Percentiles rank a stretch among this genome's conserved stretches.
These are phyloP conservation scores for Ianthella basta DNA, from an alignment of 37 sponge, comb jelly and placozoan genomes.

Conservation along the genomic window DNA sequence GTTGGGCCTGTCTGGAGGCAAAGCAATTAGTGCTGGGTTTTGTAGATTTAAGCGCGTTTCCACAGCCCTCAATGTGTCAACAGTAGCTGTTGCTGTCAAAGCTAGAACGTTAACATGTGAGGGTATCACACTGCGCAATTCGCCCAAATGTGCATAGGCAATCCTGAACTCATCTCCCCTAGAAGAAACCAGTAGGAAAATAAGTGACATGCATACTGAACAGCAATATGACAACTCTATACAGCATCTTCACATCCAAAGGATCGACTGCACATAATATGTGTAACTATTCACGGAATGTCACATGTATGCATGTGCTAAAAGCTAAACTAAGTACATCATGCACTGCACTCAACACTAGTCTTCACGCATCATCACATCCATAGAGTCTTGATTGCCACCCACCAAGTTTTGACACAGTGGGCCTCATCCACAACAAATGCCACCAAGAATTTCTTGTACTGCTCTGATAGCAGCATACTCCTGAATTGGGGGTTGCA, in stretches of 20 bases:
- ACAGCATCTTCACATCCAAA: too few species aligned
- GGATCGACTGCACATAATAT: too few species aligned
- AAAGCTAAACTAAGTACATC: too few species aligned
- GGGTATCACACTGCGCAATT: constrained; percentile 45
- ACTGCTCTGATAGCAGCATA: constrained; percentile 42
- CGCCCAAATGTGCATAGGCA: constrained; percentile 38
- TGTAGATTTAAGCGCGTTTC: neutral
- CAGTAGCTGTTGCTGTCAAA: constrained; percentile 52
- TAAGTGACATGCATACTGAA: too few species aligned
- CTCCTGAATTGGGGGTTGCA: constrained; percentile 26
- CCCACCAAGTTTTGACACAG: constrained; percentile 53
- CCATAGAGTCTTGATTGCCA: too few species aligned
- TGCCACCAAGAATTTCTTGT: constrained; percentile 45
- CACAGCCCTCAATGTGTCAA: constrained; percentile 29
- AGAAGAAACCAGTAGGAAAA: too few species aligned
- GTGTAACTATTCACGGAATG: too few species aligned
- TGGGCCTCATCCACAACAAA: constrained; percentile 64
- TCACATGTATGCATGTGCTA: too few species aligned
- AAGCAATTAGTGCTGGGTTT: constrained; percentile 19
- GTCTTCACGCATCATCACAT: neutral
- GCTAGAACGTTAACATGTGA: constrained; percentile 29
- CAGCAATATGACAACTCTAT: too few species aligned
- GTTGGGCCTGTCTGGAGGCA: constrained; percentile 40
- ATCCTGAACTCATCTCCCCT: constrained; percentile 45
- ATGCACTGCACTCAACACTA: too few species aligned